Evolutionary conservation across 2,113 vertebrate genomes (phyloP).

Genomic region (Gallinago media): DNA sequence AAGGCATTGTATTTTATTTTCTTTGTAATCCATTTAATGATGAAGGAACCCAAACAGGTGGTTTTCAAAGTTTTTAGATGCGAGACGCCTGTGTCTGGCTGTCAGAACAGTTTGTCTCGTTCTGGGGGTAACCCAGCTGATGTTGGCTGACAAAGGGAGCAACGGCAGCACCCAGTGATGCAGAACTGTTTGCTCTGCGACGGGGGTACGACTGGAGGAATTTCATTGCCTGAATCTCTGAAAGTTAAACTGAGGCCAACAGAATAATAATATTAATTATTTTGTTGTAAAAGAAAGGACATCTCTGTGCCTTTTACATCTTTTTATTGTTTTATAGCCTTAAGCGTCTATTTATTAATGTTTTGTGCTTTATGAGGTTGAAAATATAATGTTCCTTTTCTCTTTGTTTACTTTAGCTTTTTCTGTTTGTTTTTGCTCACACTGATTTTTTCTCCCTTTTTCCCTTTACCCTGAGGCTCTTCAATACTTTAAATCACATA

Average conservation of each 20-base stretch:
- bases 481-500: background rate
- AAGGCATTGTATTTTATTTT: conserved; percentile 50
- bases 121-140: conserved; percentile 44
- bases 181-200: background rate
- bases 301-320: background rate
- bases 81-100: conserved; percentile 17
- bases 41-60: conserved; percentile 62
- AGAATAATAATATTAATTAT: conserved; percentile 8
- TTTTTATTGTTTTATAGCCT: conserved; percentile 30
- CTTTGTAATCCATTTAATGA: conserved; percentile 51
- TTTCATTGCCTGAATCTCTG: background rate
- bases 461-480: background rate
- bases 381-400: background rate
- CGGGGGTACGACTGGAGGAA: background rate
- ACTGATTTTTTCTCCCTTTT: background rate
- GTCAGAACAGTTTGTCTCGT: conserved; percentile 59
- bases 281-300: background rate
- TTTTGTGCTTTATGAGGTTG: background rate
- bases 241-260: background rate
- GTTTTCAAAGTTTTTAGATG: conserved; percentile 45
- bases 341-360: conserved; percentile 4
- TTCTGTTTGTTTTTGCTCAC: background rate
- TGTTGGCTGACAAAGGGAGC: conserved; percentile 26
- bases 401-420: conserved; percentile 37
- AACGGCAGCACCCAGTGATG: background rate